Evolutionary conservation across 2,113 vertebrate genomes (phyloP).

Genomic region (Trematomus loennbergii): DNA sequence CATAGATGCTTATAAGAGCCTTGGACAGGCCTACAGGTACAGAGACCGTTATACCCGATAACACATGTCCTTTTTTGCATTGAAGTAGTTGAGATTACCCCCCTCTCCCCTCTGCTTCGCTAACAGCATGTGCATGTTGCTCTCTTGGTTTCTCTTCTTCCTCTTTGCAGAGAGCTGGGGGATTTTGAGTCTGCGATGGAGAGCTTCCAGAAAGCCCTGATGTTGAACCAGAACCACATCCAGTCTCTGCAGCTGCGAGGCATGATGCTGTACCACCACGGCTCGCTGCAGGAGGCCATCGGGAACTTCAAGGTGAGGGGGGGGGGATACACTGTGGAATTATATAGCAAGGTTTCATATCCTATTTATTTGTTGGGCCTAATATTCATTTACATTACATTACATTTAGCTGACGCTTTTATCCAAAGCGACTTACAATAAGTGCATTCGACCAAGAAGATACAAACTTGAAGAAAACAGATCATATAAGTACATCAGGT

Average conservation of each 20-base stretch:
- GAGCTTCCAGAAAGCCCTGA: conserved; percentile 95
- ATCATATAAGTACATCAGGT: too few relatives aligned
- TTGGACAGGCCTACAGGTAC: conserved; percentile 98
- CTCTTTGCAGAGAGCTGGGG: conserved; percentile 90
- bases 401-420: too few relatives aligned
- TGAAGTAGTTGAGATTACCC: conserved; percentile 3
- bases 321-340: not conserved
- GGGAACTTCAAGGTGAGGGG: conserved; percentile 98
- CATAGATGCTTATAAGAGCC: conserved; percentile 97
- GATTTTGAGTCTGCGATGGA: conserved; percentile 97
- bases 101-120: not conserved
- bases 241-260: conserved; percentile 96
- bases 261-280: conserved; percentile 98
- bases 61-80: not conserved
- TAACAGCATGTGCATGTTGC: not conserved
- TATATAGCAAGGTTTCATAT: not conserved
- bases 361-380: not conserved
- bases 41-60: not conserved
- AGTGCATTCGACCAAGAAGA: too few relatives aligned
- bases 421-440: too few relatives aligned
- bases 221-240: conserved; percentile 97
- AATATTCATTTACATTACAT: not conserved
- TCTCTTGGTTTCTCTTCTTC: not conserved
- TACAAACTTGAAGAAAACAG: too few relatives aligned
- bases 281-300: conserved; percentile 93